Base-by-base conservation (phyloP, 2,797 vertebrate genomes). In the Poeciliopsis turneri region DNA sequence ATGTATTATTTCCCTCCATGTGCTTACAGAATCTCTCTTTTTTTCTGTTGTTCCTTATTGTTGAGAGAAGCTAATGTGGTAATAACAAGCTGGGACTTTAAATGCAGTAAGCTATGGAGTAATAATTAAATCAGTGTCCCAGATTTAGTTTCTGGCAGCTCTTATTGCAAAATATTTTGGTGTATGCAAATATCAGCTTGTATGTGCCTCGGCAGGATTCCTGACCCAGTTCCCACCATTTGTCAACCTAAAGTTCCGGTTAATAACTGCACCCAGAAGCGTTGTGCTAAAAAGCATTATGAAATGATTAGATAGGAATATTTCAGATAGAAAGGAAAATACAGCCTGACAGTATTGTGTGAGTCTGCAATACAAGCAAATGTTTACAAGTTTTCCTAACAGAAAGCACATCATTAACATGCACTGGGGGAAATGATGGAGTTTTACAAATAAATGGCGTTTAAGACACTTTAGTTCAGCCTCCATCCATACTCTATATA, bases 211-310 rank as follows among this genome's bases (percentile, higher is more conserved):
- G 85, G 85, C 82, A 93, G 90, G 85, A 92, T 93, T 92, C 89
- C 82, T 92, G 91, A 93, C 92, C 90, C 85, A 93, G 73, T 93
- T 94, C 87, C 85, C 71, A 81, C 78, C 85, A 85, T 90, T 87
- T 87, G 89, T 91, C 89, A 90, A 92, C 78, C 87, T 79, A 74
- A 84, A 84, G 85, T 74, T 72, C 77, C 80, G 84, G 81, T 79
- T 79, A 87, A 66, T 73, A 43, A 77, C 80, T 72, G 77, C 72
- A 74, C 76, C 80, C 59, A n/a, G 46, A 72, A 78, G 53, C 49
- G 72, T 39, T 61, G 64, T 55, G 72, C 57, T 55, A 59, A 78
- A 84, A 84, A 66, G 11, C 46, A 25, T 28, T 36, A 3, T 61
- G 4, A n/a, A 71, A 25, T 39, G 33, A 61, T 49, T 7, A 28